phyloP scores from a whole-genome alignment of 2,797 vertebrate genomes.

The Sebastes miniatus region DNA sequence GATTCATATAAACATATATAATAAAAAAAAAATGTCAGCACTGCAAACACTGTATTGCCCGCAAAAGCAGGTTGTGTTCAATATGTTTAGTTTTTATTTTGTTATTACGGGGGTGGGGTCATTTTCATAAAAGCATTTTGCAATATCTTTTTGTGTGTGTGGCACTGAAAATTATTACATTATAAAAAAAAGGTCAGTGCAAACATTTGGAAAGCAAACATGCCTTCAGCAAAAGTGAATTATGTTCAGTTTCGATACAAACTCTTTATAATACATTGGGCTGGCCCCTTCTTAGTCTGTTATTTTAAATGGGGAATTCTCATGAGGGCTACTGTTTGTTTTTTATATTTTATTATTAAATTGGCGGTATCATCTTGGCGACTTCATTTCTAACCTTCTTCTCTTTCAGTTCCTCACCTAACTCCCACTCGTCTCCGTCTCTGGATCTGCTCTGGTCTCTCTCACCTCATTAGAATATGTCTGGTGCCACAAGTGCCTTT shows the following conservation, averaged over 20 bases:
- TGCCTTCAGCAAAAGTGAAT: not conserved
- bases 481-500: slow-evolving; percentile 13
- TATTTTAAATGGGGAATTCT: not conserved
- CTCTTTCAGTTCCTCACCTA: not conserved
- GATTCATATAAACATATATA: not conserved
- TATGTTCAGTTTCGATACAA: not conserved
- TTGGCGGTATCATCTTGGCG: not conserved
- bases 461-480: slow-evolving; percentile 1
- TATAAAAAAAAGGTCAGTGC: not conserved
- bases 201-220: not conserved
- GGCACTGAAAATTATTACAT: not conserved
- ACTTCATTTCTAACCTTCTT: not conserved
- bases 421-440: not conserved
- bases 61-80: not conserved
- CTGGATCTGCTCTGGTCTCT: not conserved
- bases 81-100: not conserved
- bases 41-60: not conserved
- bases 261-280: not conserved
- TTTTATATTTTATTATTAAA: not conserved
- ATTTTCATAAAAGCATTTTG: not conserved
- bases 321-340: not conserved
- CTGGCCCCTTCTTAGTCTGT: not conserved
- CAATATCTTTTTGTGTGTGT: not conserved
- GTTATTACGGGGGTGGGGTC: not conserved
- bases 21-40: too few species aligned